Evolutionary conservation across 2,888 invertebrate species (phyloP), one percentile per base, ranked within the genome.

Genomic region (Nomada fabriciana): DNA sequence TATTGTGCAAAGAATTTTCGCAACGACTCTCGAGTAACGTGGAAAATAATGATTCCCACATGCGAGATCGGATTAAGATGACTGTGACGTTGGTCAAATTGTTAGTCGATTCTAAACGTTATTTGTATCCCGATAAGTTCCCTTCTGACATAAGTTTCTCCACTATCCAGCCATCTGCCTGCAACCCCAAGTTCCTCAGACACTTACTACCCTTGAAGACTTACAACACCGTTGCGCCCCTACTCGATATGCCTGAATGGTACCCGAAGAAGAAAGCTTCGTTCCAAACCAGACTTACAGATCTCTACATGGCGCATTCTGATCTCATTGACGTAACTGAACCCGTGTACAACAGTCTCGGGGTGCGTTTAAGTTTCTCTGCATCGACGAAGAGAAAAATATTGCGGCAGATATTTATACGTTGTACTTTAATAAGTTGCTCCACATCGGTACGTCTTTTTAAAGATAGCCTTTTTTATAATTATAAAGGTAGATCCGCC

Each of bases 401-500:
- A 10, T 55, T 13, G 20, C 20, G 20, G 10, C 20, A 53, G 23
- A 20, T 43, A 36, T 36, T 29, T 9, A 13, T 60, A 57, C 68
- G 63, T 79, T 36, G 53, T 63, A 73, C 36, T 73, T 53, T 25
- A 59, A 43, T 61, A 53, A 57, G 61, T 63, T 61, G 72, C 52
- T 78, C 68, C 50, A 68, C 47, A 61, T 80, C 57, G 29, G 13
- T 20, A 7, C 60, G 3, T 67, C 71, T n/a, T 72, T 77, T 70
- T 53, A 69, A 77, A 63, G 72, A 59, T 13, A 65, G 42, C 20
- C 53, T 67, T 61, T 71, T 65, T 74, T 65, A 76, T 77, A 67
- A 69, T 70, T 65, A 78, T 75, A 47, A 76, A 93, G 93, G 93
- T 93, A 65, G 90, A 93, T 76, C 92, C 91, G 29, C 88, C 92